These are phyloP conservation scores for Pyrgus malvae DNA, from an alignment of 2,888 invertebrate species.

Conservation along the genomic window DNA sequence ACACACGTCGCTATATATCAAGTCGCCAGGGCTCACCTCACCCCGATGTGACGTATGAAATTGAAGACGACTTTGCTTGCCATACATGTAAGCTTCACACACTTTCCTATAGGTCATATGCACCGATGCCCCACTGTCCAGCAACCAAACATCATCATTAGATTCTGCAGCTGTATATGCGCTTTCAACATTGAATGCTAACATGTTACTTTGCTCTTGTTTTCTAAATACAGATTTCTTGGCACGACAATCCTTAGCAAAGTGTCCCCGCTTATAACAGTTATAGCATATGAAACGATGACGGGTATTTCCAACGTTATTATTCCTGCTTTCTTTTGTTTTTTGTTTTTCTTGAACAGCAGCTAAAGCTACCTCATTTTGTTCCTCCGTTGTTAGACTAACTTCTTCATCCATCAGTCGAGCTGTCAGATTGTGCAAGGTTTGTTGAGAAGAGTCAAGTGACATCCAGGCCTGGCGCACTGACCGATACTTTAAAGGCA, in stretches of 20 bases:
- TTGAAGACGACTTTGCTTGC: conserved; percentile 32
- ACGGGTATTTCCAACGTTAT: conserved; percentile 12
- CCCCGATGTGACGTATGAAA: conserved; percentile 34
- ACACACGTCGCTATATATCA: conserved; percentile 38
- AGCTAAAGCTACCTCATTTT: conserved; percentile 34
- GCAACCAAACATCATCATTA: conserved; percentile 26
- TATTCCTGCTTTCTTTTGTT: not conserved
- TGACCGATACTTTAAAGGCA: conserved; percentile 36
- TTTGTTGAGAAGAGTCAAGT: conserved; percentile 32
- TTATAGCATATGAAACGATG: conserved; percentile 41
- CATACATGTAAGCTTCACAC: conserved; percentile 37
- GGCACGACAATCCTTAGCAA: conserved; percentile 36
- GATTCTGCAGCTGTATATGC: conserved; percentile 12
- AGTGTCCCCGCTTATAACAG: conserved; percentile 38
- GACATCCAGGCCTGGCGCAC: conserved; percentile 40
- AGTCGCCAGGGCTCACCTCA: conserved; percentile 34
- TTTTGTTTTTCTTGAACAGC: conserved; percentile 29
- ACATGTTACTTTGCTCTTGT: conserved; percentile 30
- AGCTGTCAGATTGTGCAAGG: conserved; percentile 34
- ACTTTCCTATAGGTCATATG: conserved; percentile 36
- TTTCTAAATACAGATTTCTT: conserved; percentile 29
- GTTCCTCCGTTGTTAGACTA: conserved; percentile 24
- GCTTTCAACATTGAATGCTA: conserved; percentile 34
- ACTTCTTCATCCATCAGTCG: conserved; percentile 36
- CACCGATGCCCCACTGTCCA: conserved; percentile 39